Percentiles rank a stretch among this genome's conserved stretches.
These are phyloP conservation scores for Pelecanoides urinatrix DNA, from an alignment of 2,113 vertebrate genomes.

Conservation along the genomic window DNA sequence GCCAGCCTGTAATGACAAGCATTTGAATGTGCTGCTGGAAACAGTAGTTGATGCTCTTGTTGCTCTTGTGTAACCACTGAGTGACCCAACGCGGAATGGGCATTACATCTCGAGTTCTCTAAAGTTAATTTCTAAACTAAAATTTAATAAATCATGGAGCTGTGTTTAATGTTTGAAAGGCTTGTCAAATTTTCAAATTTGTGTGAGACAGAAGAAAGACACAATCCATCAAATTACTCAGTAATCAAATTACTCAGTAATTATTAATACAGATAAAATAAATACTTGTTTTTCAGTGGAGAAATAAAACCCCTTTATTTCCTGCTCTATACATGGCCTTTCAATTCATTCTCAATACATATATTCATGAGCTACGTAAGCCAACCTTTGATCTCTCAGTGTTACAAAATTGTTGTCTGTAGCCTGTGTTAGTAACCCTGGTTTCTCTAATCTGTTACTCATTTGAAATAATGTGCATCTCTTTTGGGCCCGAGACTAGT, in stretches of 20 bases:
- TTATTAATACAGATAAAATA: neutral
- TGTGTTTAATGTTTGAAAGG: slow-evolving; percentile 29
- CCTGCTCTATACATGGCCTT: neutral
- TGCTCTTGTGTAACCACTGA: neutral
- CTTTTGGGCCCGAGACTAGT: neutral
- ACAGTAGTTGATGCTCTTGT: neutral
- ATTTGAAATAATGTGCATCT: slow-evolving; percentile 9
- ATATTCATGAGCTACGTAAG: neutral
- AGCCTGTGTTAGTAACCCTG: neutral
- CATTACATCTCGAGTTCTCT: neutral
- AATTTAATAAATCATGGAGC: slow-evolving; percentile 1
- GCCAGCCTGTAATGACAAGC: neutral
- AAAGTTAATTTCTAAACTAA: slow-evolving; percentile 35
- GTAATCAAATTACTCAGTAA: neutral
- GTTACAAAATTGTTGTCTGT: neutral
- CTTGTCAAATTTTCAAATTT: neutral
- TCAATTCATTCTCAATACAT: neutral
- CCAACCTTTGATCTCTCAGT: slow-evolving; percentile 17
- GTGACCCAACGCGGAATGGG: neutral
- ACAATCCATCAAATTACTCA: neutral
- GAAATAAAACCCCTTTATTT: neutral
- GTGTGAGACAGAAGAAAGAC: neutral
- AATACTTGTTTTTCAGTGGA: neutral
- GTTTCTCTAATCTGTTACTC: slow-evolving; percentile 51
- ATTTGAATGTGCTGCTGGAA: neutral